phyloP scores from a whole-genome alignment of 1,140 invertebrate genomes.

The Drosophila punjabiensis region DNA sequence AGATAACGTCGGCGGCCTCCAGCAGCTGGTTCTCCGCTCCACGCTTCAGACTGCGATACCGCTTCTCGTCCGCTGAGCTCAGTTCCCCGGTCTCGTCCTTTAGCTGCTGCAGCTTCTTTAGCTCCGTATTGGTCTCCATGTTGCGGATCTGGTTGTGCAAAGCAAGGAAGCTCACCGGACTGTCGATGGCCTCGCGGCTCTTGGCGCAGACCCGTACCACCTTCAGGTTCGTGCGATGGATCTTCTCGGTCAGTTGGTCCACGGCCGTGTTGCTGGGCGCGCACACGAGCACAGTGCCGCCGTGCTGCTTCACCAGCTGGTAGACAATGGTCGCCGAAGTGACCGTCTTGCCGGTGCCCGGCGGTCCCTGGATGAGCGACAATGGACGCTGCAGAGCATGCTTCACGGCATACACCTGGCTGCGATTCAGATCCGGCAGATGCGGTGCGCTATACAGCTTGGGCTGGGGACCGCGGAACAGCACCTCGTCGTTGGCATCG shows the following conservation, averaged over 20 bases:
- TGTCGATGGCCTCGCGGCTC: constrained; percentile 98
- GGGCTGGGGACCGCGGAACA: constrained; percentile 94
- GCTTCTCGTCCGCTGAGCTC: constrained; percentile 96
- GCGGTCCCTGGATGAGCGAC: constrained; percentile 97
- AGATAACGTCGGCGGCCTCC: constrained; percentile 99
- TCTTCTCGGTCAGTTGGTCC: constrained; percentile 99
- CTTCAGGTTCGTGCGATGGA: constrained; percentile 98
- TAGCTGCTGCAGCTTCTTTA: constrained; percentile 97
- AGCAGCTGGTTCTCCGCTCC: constrained; percentile 96
- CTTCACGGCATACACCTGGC: constrained; percentile 99
- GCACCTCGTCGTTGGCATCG: constrained; percentile 96
- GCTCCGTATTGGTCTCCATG: constrained; percentile 95
- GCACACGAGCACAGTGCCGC: constrained; percentile 98
- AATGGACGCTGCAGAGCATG: constrained; percentile 98
- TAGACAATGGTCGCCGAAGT: constrained; percentile 99
- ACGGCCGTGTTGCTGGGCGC: constrained; percentile 99
- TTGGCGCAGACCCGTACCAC: constrained; percentile 99
- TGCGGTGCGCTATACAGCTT: constrained; percentile 99
- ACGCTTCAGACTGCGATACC: constrained; percentile 96
- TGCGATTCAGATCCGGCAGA: constrained; percentile 98
- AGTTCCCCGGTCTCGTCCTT: constrained; percentile 99
- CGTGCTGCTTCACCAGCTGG: constrained; percentile 97
- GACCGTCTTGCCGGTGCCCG: constrained; percentile 98
- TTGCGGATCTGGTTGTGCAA: constrained; percentile 99
- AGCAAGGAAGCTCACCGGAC: constrained; percentile 98